Evolutionary conservation across 2,888 invertebrate species (phyloP).

Genomic region (Arenicola marina): DNA sequence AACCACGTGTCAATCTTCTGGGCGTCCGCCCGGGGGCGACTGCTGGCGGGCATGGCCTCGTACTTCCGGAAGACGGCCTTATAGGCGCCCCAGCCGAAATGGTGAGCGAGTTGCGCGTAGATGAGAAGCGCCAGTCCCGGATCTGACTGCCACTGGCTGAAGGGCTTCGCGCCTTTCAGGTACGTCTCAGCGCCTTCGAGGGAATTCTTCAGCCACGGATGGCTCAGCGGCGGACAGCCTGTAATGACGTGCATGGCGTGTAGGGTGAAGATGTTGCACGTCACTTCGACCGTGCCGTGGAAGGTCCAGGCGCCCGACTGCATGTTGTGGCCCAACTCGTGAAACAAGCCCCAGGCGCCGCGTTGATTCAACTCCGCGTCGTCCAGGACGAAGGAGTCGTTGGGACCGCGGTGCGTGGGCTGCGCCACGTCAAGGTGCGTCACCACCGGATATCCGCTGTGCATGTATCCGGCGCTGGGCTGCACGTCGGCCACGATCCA

Average conservation of each 20-base stretch:
- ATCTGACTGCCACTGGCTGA: conserved; percentile 27
- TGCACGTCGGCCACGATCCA: conserved; percentile 36
- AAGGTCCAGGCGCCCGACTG: conserved; percentile 39
- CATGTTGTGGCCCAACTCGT: conserved; percentile 44
- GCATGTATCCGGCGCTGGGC: conserved; percentile 37
- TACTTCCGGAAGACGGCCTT: conserved; percentile 34
- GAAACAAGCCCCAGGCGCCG: conserved; percentile 40
- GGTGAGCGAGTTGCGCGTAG: conserved; percentile 34
- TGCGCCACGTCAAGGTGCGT: conserved; percentile 32
- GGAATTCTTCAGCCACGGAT: conserved; percentile 28
- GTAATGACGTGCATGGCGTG: conserved; percentile 34
- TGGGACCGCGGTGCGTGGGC: neutral
- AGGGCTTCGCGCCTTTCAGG: conserved; percentile 25
- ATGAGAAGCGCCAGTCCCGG: conserved; percentile 31
- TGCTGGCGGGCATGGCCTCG: conserved; percentile 6
- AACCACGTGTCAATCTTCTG: conserved; percentile 38
- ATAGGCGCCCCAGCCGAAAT: conserved; percentile 35
- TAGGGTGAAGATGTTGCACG: conserved; percentile 39
- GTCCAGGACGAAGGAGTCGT: conserved; percentile 28
- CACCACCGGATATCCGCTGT: conserved; percentile 40
- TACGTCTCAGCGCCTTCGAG: conserved; percentile 20
- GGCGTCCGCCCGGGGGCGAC: conserved; percentile 18
- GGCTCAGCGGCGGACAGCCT: conserved; percentile 26
- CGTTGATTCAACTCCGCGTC: neutral
- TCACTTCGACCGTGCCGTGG: conserved; percentile 32